A percentile compares a stretch with the other conserved stretches of the same genome.
Conservation (phyloP, 2,113 vertebrate genomes). For the Phalacrocorax carbo region DNA sequence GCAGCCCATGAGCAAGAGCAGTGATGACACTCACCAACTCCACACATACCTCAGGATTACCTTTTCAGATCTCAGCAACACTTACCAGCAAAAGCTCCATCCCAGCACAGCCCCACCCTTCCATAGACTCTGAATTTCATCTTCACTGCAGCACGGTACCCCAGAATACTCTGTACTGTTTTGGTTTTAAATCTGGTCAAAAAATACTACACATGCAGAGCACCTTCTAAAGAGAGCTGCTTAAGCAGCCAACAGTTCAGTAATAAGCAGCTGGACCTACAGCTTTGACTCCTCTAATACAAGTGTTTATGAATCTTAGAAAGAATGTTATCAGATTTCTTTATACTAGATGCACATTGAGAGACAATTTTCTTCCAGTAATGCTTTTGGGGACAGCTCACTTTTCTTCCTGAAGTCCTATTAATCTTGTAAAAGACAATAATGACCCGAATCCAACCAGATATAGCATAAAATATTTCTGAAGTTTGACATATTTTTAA, state of each 20-base stretch:
- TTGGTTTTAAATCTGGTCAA: neutral
- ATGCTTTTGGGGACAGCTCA: neutral
- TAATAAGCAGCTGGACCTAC: neutral
- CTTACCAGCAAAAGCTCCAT: neutral
- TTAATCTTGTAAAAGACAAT: neutral
- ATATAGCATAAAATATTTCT: neutral
- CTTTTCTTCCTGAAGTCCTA: neutral
- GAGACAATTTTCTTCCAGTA: neutral
- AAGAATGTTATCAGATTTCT: neutral
- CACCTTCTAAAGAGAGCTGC: neutral
- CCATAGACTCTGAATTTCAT: neutral
- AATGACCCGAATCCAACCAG: neutral
- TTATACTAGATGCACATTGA: neutral
- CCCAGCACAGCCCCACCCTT: neutral
- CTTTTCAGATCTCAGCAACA: neutral
- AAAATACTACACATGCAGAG: neutral
- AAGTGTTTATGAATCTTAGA: neutral
- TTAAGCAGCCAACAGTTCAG: neutral
- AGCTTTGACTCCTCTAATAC: neutral
- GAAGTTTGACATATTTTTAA: neutral
- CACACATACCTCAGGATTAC: rapidly evolving
- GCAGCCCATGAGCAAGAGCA: neutral
- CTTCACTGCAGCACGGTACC: neutral
- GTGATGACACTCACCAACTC: neutral
- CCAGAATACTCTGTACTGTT: neutral